phyloP scores from a whole-genome alignment of 2,888 invertebrate species.

The Leptinotarsa tumamoca region DNA sequence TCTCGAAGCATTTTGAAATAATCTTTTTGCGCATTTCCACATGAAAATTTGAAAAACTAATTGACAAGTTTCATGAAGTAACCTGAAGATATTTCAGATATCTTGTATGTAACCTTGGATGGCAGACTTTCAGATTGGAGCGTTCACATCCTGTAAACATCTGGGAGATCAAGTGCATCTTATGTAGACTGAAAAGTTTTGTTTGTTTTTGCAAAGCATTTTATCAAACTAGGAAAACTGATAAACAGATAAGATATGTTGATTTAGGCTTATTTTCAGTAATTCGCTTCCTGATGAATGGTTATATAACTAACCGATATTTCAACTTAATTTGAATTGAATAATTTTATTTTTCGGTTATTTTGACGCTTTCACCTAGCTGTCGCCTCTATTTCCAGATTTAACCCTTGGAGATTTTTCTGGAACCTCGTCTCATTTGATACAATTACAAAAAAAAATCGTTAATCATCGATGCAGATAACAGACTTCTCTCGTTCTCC shows the following conservation, averaged over 20 bases:
- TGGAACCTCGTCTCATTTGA: too few relatives aligned
- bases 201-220: not conserved
- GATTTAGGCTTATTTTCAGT: not conserved
- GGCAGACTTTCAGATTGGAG: too few relatives aligned
- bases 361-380: too few relatives aligned
- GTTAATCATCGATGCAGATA: not conserved
- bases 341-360: too few relatives aligned
- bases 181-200: not conserved
- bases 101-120: too few relatives aligned
- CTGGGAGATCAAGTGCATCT: not conserved
- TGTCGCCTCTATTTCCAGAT: too few relatives aligned
- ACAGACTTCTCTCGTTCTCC: not conserved
- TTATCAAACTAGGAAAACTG: constrained; percentile 25
- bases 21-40: too few relatives aligned
- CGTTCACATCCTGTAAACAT: not conserved
- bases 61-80: too few relatives aligned
- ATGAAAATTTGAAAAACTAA: too few relatives aligned
- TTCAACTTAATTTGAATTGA: not conserved
- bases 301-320: not conserved
- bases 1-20: too few relatives aligned
- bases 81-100: too few relatives aligned
- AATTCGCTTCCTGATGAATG: not conserved
- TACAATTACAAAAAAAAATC: not conserved
- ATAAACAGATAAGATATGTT: constrained; percentile 16
- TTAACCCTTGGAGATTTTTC: too few relatives aligned